phyloP scores from a whole-genome alignment of 2,113 vertebrate genomes.

The Rhabdornis inornatus region DNA sequence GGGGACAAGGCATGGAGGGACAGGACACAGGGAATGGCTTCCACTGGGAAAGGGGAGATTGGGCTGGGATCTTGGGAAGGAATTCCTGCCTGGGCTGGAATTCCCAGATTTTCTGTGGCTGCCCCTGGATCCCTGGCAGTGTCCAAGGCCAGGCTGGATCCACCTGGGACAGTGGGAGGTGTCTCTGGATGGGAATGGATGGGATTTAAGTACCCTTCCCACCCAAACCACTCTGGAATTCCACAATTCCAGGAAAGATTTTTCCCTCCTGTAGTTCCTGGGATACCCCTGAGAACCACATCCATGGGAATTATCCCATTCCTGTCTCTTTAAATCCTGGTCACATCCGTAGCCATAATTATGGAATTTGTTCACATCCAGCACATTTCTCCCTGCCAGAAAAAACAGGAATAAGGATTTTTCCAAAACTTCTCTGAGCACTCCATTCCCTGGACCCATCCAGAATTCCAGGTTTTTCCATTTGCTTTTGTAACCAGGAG shows the following conservation, averaged over 20 bases:
- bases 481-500: neutral
- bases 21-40: neutral
- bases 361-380: neutral
- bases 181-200: neutral
- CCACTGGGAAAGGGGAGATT: neutral
- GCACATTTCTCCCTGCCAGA: neutral
- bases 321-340: too few species aligned
- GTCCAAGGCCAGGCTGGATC: neutral
- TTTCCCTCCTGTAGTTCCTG: neutral
- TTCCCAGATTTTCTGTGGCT: neutral
- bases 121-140: neutral
- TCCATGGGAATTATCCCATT: neutral
- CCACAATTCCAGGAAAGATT: neutral
- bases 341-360: too few species aligned
- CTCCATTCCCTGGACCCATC: neutral
- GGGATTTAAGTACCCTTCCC: neutral
- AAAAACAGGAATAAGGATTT: neutral
- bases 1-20: fast-evolving
- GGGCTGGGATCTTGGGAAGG: neutral
- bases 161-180: fast-evolving
- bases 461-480: neutral
- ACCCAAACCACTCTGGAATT: neutral
- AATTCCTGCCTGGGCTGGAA: neutral
- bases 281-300: fast-evolving
- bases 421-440: neutral